phyloP scores from a whole-genome alignment of 35 echinoderm and acorn worm species.

The Lytechinus variegatus region DNA sequence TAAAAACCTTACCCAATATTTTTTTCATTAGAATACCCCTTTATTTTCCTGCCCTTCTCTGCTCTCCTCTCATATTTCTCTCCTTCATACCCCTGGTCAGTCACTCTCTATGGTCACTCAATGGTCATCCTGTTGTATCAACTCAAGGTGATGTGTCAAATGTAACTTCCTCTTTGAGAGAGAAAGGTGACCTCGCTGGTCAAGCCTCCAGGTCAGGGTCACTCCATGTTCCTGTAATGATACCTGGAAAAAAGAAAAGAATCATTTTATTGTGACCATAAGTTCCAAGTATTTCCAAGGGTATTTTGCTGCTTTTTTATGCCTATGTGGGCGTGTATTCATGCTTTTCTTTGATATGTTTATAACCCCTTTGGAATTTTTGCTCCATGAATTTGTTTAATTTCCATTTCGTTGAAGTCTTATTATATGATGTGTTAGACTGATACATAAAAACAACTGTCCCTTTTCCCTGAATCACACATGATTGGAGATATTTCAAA shows the following conservation, averaged over 20 bases:
- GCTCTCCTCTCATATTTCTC: background rate
- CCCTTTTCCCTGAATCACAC: background rate
- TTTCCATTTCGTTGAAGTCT: no score
- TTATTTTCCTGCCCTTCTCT: background rate
- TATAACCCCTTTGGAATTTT: no score
- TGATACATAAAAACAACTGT: background rate
- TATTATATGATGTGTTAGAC: no score
- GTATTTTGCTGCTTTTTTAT: background rate
- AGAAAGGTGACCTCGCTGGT: background rate
- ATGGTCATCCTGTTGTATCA: conserved; percentile 1
- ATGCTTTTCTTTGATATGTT: no score
- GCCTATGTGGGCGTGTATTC: background rate
- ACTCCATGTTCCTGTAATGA: background rate
- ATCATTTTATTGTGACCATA: background rate
- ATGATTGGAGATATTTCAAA: background rate
- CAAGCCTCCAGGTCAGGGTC: background rate
- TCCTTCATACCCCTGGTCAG: background rate
- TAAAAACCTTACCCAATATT: no score
- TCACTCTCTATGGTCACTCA: background rate
- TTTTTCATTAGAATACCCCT: no score
- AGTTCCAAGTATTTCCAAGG: background rate
- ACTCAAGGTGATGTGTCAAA: conserved; percentile 43
- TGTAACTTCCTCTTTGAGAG: conserved; percentile 40
- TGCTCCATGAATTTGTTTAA: no score
- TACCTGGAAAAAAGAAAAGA: conserved; percentile 2